phyloP scores from a whole-genome alignment of 2,113 vertebrate genomes.

The Nymphicus hollandicus region DNA sequence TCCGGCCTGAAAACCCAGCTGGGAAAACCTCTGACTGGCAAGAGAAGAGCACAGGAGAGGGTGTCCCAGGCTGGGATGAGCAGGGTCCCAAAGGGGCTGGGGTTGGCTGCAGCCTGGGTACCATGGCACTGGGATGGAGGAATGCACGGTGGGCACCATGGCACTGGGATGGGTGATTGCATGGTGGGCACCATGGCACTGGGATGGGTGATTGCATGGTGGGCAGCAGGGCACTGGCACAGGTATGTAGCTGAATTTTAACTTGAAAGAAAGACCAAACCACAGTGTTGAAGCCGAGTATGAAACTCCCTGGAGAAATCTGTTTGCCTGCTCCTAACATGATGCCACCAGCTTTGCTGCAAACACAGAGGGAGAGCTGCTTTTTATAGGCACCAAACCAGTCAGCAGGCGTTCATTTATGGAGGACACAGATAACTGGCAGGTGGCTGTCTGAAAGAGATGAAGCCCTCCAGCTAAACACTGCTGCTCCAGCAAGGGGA shows the following conservation, averaged over 20 bases:
- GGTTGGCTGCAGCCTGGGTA: not conserved
- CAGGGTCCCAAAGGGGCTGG: not conserved
- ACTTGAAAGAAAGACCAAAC: not conserved
- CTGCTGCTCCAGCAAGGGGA: not conserved
- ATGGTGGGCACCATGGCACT: not conserved
- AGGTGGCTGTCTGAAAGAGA: constrained; percentile 50
- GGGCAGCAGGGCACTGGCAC: not conserved
- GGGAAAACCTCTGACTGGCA: not conserved
- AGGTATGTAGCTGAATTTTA: not conserved
- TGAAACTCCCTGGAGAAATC: constrained; percentile 19
- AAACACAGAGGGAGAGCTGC: not conserved
- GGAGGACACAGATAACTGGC: constrained; percentile 6
- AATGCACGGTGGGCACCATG: not conserved
- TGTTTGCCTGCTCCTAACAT: not conserved
- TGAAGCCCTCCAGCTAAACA: constrained; percentile 45
- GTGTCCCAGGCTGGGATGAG: not conserved
- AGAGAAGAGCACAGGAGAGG: not conserved
- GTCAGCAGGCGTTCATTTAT: not conserved
- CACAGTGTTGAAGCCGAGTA: not conserved
- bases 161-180: not conserved
- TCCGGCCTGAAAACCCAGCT: not conserved
- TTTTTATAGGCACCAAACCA: not conserved
- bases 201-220: not conserved
- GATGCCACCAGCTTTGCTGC: not conserved
- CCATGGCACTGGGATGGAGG: too few species aligned